phyloP scores from a whole-genome alignment of 2,797 vertebrate species.

The Rallus crepitans region DNA sequence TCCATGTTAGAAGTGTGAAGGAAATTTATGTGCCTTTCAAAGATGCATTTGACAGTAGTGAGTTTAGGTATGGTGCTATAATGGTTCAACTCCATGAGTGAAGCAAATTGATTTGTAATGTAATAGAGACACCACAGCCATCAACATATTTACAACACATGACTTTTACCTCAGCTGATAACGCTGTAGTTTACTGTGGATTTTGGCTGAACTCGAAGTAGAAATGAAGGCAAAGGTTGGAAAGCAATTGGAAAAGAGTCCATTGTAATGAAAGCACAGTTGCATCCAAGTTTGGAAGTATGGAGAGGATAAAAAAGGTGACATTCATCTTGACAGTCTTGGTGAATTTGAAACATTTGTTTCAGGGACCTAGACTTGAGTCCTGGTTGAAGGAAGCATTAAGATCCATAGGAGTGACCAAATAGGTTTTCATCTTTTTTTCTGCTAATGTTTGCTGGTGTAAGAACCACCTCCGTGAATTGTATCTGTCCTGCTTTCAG shows the following conservation, averaged over 20 bases:
- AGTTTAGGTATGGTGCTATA: background rate
- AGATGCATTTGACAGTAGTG: background rate
- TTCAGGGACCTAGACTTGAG: background rate
- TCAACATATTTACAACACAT: background rate
- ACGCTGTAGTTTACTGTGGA: background rate
- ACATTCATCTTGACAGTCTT: background rate
- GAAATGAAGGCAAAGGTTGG: background rate
- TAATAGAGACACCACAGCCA: background rate
- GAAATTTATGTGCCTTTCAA: background rate
- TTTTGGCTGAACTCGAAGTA: conserved; percentile 56
- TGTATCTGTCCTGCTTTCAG: background rate
- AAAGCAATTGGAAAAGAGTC: background rate
- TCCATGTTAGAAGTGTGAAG: background rate
- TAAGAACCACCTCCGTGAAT: background rate
- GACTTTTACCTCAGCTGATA: background rate
- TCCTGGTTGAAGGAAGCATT: background rate
- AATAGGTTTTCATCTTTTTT: background rate
- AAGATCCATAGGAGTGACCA: background rate
- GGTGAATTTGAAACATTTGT: background rate
- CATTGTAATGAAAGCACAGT: background rate
- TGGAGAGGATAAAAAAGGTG: background rate
- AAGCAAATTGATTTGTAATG: conserved; percentile 29
- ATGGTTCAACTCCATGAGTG: background rate
- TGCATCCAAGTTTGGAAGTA: background rate
- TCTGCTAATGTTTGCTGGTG: background rate